Evolutionary conservation across 2,888 invertebrate species (phyloP).

Genomic region (Morpho deidamia): DNA sequence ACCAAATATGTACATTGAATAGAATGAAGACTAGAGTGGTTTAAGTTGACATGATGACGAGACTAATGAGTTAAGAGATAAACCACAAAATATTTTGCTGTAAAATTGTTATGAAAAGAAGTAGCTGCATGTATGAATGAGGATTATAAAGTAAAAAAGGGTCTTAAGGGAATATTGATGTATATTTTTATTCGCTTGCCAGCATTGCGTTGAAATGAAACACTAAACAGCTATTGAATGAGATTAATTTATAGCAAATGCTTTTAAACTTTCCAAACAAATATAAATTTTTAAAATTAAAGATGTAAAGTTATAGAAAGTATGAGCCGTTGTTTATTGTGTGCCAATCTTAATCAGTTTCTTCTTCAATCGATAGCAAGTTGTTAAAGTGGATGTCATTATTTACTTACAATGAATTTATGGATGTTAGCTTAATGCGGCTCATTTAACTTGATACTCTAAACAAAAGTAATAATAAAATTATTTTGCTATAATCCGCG

Average conservation of each 20-base stretch:
- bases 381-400: constrained; percentile 27
- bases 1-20: constrained; percentile 12
- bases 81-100: constrained; percentile 16
- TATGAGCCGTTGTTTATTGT: constrained; percentile 21
- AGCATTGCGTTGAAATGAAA: neutral
- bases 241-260: neutral
- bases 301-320: neutral
- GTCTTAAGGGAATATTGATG: neutral
- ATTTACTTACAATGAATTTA: constrained; percentile 28
- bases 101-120: constrained; percentile 17
- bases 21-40: constrained; percentile 20
- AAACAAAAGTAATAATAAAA: no score
- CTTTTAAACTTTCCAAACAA: neutral
- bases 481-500: no score
- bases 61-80: constrained; percentile 25
- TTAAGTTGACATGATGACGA: constrained; percentile 22
- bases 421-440: neutral
- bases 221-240: neutral
- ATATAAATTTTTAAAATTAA: neutral
- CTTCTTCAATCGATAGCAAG: constrained; percentile 24
- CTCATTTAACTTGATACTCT: no score
- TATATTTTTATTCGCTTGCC: neutral
- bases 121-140: constrained; percentile 12
- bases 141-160: constrained; percentile 3
- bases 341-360: constrained; percentile 22